Base-by-base conservation (phyloP, 2,888 invertebrate species). In the Diploptera punctata region DNA sequence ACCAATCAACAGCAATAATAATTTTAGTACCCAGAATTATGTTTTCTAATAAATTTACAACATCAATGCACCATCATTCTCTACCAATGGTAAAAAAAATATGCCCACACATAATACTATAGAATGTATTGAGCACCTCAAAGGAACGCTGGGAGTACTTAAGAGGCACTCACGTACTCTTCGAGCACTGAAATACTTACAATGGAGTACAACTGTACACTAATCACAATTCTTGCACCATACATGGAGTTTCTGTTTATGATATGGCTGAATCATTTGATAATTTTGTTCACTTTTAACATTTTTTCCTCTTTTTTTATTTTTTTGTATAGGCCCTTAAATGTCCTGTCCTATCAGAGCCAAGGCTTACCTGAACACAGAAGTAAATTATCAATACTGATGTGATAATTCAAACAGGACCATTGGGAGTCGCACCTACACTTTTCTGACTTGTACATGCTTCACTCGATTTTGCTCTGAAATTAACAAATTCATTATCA, bases 111-210 rank as follows among this genome's bases (percentile, higher is more conserved):
- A 54, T 29, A 68, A 68, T 68, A 68, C 68, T 68, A 68, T 29
- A 19, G 54, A 54, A 29, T n/a, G 57, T n/a, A 54, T 31, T 38
- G 71, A 71, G 71, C 71, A 71, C 71, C 71, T 71, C 71, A 61
- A 72, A 68, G 68, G 62, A 68, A 72, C 68, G 52, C 49, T 68
- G 44, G 72, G 54, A 62, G 52, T 29, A 67, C 61, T 43, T 70
- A n/a, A 9, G 65, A 65, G 65, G 65, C 65, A 65, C 65, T 65
- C 65, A 21, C 13, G 47, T 26, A 47, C 65, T 65, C 65, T 65
- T 65, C 9, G 65, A 65, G 65, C 65, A 65, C 47, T 57, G n/a
- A 57, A 57, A 57, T 57, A 57, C 24, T 52, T 52, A 24, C n/a
- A 52, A 52, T 52, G 52, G 52, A 67, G 47, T 47, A 49, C 68